These are phyloP conservation scores for Hirtodrosophila confusa DNA, from an alignment of 2,888 invertebrate species.

Conservation along the genomic window DNA sequence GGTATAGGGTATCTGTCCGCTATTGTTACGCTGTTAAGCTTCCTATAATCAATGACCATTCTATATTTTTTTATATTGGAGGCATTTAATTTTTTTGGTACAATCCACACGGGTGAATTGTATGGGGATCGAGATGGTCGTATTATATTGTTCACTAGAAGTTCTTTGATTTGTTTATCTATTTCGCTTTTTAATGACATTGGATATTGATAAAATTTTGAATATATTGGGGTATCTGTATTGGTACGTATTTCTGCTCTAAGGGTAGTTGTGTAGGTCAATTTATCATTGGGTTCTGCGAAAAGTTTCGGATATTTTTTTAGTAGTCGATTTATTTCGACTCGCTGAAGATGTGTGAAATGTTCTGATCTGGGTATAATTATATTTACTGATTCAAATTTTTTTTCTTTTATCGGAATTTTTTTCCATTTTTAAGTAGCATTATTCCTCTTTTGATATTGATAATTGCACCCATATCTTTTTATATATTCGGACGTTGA, in stretches of 20 bases:
- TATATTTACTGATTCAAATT: constrained; percentile 15
- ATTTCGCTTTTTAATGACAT: constrained; percentile 24
- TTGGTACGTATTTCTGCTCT: too few species aligned
- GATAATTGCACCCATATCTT: background rate
- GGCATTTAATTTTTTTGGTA: background rate
- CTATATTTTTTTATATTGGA: background rate
- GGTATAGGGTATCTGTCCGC: background rate
- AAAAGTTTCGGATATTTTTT: constrained; percentile 7
- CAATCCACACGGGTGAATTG: background rate
- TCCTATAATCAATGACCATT: too few species aligned
- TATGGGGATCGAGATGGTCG: background rate
- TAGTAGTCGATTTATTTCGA: constrained; percentile 2
- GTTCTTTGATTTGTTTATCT: constrained; percentile 13
- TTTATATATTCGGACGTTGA: too few species aligned
- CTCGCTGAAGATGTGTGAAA: constrained; percentile 1
- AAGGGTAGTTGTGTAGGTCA: constrained; percentile 3
- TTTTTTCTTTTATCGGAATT: constrained; percentile 12
- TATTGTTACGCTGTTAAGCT: background rate
- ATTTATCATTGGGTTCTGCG: constrained; percentile 19
- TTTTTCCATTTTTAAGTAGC: constrained; percentile 4
- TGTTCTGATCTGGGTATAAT: constrained; percentile 11
- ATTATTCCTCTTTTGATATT: background rate
- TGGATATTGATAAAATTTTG: constrained; percentile 8
- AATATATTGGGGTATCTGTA: background rate
- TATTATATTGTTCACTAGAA: constrained; percentile 2